Base-by-base conservation (phyloP, 2,888 invertebrate genomes). In the Heliconius charithonia region DNA sequence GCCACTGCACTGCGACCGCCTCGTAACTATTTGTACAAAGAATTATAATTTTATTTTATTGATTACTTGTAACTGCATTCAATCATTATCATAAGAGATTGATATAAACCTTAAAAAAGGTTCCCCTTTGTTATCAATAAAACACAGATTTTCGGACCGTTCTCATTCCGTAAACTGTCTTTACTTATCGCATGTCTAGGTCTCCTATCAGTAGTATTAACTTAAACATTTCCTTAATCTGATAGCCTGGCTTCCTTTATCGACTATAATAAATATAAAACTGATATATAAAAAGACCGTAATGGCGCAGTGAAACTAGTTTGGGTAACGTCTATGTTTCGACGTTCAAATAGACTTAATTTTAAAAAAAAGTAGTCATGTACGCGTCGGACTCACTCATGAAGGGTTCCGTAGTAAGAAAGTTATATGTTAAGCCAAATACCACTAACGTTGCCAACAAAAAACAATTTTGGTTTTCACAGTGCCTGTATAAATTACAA, bases 141-240 rank as follows among this genome's bases (percentile, higher is more conserved):
- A 59, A 32, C n/a, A 59, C 3, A n/a, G 29, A 59, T 72, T 56
- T 51, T n/a, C 59, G n/a, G 32, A 32, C 22, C n/a, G 22, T 12
- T 22, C 51, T 70, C 51, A 27, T 27, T 19, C 7, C 73, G n/a
- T 59, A 77, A 73, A 67, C 67, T 27, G 62, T 77, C 51, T 45
- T 67, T 41, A 73, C 74, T 63, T 41, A 77, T 77, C 73, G 77
- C 73, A 73, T 73, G 73, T 59, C 72, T 66, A 45, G 67, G 51
- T 66, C 41, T 72, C 73, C 59, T 77, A 74, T 77, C 77, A 66
- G 59, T 25, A 65, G 63, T 32, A 77, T 77, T 65, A 79, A 63
- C 41, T 63, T 51, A 66, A 81, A 80, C 78, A 80, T 71, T 81
- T 81, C 80, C 81, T 65, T 66, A 77, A 77, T 72, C 77, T 72